phyloP scores from a whole-genome alignment of 1,140 invertebrate genomes.

The Ceratina calcarata region DNA sequence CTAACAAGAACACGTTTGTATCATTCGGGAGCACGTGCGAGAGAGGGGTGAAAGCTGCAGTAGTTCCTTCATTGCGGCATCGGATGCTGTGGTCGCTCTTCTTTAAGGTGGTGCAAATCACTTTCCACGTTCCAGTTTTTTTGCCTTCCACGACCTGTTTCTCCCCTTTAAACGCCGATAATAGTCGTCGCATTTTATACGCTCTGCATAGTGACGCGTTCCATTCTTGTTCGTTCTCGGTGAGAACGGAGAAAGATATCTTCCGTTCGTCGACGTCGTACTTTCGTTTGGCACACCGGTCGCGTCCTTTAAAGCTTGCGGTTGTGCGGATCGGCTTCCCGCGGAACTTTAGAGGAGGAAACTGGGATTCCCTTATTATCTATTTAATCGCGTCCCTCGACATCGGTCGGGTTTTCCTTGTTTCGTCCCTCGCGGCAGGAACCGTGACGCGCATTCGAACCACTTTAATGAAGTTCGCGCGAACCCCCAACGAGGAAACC shows the following conservation, averaged over 20 bases:
- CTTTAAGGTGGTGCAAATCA: conserved; percentile 46
- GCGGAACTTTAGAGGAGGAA: neutral
- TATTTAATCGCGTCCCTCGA: neutral
- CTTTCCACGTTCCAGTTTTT: conserved; percentile 40
- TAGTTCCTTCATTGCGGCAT: neutral
- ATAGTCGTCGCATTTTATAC: neutral
- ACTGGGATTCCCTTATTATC: neutral
- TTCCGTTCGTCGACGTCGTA: neutral
- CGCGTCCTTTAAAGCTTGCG: neutral
- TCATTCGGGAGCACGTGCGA: neutral
- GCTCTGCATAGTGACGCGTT: neutral
- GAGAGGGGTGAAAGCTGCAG: neutral
- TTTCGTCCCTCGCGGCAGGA: neutral
- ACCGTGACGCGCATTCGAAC: neutral
- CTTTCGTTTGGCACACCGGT: neutral
- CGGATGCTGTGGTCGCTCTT: conserved; percentile 16
- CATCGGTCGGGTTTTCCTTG: neutral
- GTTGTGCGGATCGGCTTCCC: neutral
- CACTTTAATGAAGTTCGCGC: neutral
- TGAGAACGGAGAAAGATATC: no score
- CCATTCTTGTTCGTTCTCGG: neutral
- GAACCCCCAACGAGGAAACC: neutral
- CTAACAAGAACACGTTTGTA: neutral
- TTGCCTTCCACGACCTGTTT: conserved; percentile 1
- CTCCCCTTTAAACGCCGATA: neutral